Base-by-base conservation (phyloP, 2,797 vertebrate genomes). In the Nyctibius grandis region DNA sequence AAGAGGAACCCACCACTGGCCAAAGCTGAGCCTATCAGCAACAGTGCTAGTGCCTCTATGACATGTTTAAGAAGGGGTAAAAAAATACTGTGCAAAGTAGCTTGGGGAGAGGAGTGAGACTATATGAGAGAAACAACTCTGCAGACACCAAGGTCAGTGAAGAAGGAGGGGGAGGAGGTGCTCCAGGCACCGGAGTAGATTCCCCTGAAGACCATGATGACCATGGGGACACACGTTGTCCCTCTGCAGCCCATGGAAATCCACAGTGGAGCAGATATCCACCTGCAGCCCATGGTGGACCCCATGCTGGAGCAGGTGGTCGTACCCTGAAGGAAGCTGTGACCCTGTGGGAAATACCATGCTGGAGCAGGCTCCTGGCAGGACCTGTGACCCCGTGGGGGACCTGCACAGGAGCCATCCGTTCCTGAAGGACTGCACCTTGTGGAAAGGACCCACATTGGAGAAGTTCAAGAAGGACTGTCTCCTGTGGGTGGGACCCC, bases 11-110 rank as follows among this genome's bases (percentile, higher is more conserved):
- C 9, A 7, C 9, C 12, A 14, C 23, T 10, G 8, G 12, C 60
- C 28, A 70, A 45, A 57, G n/a, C 50, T 61, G 15, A 81, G 25
- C 8, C 34, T 25, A 21, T 25, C 38, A 78, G 28, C 6, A 34
- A 25, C 0, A 0, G 29, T 2, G 5, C 2, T 1, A 65, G n/a
- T 19, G 5, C 23, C 10, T n/a, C 50, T 45, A 9, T 22, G 56
- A 65, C 9, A 25, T 1, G 6, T 25, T 57, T 51, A 26, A n/a
- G 29, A 36, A 51, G 23, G 18, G 9, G 4, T 40, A 25, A 65
- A 65, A n/a, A 85, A 19, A 5, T 23, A 19, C 9, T 3, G 3
- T 15, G 40, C 29, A 80, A 84, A 84, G 36, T 9, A 51, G 7
- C 18, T 12, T 1, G 17, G 14, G 31, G 25, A 65, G 10, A 76